phyloP scores from a whole-genome alignment of 2,113 vertebrate species.

The Arvicanthis niloticus region DNA sequence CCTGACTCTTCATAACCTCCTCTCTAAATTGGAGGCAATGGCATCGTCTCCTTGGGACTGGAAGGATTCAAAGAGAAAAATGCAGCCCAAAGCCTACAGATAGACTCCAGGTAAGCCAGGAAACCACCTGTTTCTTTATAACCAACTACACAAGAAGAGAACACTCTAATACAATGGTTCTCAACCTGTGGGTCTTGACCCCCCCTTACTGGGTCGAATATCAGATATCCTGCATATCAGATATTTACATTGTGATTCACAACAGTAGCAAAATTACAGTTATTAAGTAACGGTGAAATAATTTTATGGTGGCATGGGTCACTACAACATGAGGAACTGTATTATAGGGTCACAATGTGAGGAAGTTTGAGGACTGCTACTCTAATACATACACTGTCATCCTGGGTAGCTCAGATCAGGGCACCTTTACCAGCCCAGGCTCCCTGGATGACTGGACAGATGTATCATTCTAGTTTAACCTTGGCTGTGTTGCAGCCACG shows the following conservation, averaged over 20 bases:
- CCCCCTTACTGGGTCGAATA: not conserved
- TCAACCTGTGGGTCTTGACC: not conserved
- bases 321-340: not conserved
- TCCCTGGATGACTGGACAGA: not conserved
- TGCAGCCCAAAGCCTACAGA: not conserved
- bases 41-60: not conserved
- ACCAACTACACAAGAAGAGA: not conserved
- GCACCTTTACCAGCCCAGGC: accelerated
- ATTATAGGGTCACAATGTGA: not conserved
- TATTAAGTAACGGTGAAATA: not conserved
- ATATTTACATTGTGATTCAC: not conserved
- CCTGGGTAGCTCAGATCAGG: not conserved
- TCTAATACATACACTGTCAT: accelerated
- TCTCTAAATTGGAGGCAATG: not conserved
- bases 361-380: not conserved
- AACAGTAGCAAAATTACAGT: not conserved
- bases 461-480: accelerated
- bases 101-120: not conserved
- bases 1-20: too few species aligned
- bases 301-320: not conserved
- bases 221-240: not conserved
- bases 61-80: not conserved
- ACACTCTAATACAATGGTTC: not conserved
- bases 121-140: not conserved
- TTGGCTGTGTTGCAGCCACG: not conserved